phyloP scores from a whole-genome alignment of 2,888 invertebrate species.

The Carpatolechia fugitivella region DNA sequence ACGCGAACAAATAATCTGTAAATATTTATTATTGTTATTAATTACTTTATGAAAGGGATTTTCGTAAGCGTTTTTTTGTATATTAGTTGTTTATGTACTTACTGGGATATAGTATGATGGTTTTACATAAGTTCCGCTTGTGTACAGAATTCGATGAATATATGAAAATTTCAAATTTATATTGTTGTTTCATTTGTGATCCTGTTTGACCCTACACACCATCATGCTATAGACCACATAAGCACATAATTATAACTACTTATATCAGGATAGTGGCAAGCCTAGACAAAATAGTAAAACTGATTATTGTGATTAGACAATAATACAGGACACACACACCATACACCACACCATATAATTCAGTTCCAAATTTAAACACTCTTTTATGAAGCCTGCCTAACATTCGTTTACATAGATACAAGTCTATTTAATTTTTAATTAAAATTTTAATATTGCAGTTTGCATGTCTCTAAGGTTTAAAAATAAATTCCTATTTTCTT shows the following conservation, averaged over 20 bases:
- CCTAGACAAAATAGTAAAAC: no score
- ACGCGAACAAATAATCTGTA: not conserved
- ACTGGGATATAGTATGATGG: constrained; percentile 72
- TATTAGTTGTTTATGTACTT: not conserved
- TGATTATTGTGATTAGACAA: no score
- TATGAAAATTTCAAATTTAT: constrained; percentile 39
- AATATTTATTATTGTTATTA: not conserved
- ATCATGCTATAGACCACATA: constrained; percentile 66
- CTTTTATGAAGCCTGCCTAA: no score
- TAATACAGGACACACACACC: not conserved
- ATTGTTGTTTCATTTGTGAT: constrained; percentile 65
- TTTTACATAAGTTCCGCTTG: constrained; percentile 35
- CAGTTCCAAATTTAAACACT: no score
- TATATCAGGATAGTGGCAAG: no score
- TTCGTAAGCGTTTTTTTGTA: not conserved
- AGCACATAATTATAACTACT: no score
- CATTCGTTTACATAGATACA: no score
- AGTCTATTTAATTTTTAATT: no score
- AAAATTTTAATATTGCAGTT: no score
- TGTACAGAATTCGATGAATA: constrained; percentile 60
- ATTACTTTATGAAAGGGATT: not conserved
- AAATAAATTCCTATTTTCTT: no score
- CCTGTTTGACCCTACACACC: constrained; percentile 43
- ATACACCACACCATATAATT: no score
- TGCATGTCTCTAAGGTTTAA: no score